Percentiles rank a stretch among this genome's conserved stretches.
Conservation (phyloP, 2,888 invertebrate genomes). For the Julus scandinavius region DNA sequence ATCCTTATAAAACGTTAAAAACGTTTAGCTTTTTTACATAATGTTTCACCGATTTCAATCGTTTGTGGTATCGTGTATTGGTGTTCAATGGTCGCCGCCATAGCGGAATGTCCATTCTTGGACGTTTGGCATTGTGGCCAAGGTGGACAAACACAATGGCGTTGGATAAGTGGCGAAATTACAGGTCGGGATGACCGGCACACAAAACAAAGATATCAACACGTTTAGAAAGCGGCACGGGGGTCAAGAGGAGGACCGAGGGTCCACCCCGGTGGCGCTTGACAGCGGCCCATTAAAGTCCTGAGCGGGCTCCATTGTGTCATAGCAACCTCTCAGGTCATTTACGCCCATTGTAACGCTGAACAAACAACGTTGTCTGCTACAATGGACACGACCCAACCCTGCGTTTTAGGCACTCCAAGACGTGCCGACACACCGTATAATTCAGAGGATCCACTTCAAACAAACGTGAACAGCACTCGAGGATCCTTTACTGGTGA, state of each 20-base stretch:
- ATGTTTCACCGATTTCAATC: neutral
- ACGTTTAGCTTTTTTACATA: neutral
- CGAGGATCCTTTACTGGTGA: neutral
- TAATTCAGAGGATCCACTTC: neutral
- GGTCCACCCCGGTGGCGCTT: slow-evolving; percentile 15
- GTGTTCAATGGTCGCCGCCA: slow-evolving; percentile 22
- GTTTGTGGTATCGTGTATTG: too few relatives aligned
- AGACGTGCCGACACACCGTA: neutral
- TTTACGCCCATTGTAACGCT: neutral
- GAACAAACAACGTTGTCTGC: neutral
- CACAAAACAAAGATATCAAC: slow-evolving; percentile 34
- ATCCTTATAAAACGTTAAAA: slow-evolving; percentile 8
- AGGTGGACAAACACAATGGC: neutral
- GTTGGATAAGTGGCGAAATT: slow-evolving; percentile 36
- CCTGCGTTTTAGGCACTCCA: slow-evolving; percentile 7
- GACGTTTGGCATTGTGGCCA: neutral
- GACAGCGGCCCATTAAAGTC: neutral
- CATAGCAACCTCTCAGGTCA: neutral
- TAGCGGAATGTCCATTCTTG: neutral
- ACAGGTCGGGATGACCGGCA: slow-evolving; percentile 29
- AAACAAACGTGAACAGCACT: slow-evolving; percentile 1
- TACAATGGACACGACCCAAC: neutral
- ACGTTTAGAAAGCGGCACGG: slow-evolving; percentile 3
- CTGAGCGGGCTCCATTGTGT: neutral
- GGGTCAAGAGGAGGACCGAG: neutral